Evolutionary conservation across 1,140 invertebrate species (phyloP), one percentile per base, ranked within the genome.

Genomic region (Drosophila aff.): DNA sequence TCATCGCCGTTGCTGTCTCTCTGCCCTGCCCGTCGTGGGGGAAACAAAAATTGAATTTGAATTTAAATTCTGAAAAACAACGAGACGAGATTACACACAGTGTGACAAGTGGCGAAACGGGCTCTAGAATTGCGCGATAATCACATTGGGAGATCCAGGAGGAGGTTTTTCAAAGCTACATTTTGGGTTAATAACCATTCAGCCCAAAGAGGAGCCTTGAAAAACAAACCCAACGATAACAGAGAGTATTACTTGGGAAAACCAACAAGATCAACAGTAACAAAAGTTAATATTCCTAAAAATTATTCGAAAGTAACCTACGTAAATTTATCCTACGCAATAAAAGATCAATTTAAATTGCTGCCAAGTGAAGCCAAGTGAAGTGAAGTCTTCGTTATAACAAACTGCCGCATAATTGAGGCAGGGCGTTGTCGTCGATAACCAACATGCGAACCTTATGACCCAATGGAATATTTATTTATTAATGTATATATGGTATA

Each of bases 401-500:
- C 9, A 59, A 64, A 65, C 47, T 9, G 66, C 16, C 18, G 23
- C 67, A 68, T 69, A 71, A 71, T 71, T 71, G 64, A 71, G 64
- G 13, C 64, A 28, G 67, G 67, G 67, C 67, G 67, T 69, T 69
- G 67, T 36, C 64, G 49, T 52, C 50, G 67, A 71, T 68, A 68
- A 68, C 67, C 67, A 71, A 57, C 64, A 71, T 71, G 67, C 23
- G 50, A 71, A 50, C 64, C 65, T 53, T 68, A 53, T 71, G 67
- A 71, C 67, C 67, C 6, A 33, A 71, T 71, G 67, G 67, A 68
- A 68, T 71, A 33, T 71, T 57, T 71, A 71, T 71, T 71, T 69
- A 63, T 69, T 68, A 68, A 44, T 36, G 43, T 44, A 44, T 26
- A 62, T 49, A 18, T 21, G 52, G 47, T 26, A 28, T n/a, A 28